Evolutionary conservation across 2,888 invertebrate species (phyloP), one percentile per base, ranked within the genome.

Genomic region (Calameuta filiformis): DNA sequence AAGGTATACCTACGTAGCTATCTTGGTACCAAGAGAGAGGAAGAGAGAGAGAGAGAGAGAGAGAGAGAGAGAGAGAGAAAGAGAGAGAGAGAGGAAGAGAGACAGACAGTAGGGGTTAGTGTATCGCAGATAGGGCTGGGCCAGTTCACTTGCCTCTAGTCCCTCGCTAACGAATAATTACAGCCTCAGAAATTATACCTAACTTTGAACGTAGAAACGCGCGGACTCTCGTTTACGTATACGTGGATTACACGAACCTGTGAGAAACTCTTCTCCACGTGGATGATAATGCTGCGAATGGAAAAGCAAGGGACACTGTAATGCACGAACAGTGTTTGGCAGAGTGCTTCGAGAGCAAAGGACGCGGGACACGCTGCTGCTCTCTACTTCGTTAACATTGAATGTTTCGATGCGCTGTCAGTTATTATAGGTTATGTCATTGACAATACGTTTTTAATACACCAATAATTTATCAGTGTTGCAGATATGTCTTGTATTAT

Each of bases 141-240:
- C 34, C 75, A 71, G 73, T 75, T 33, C 71, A 76, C 35, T 33
- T n/a, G 77, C 80, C 80, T 76, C 82, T 79, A 80, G 77, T 77
- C 81, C 75, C 80, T 76, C 76, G 76, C 85, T 86, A 87, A 86
- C 87, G 81, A 89, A 86, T 88, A 87, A 89, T 89, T 87, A 88
- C 84, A 82, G 79, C 80, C 80, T 82, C 79, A 79, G 84, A 83
- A 84, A 86, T 79, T 81, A 77, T 80, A 77, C 75, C 69, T 82
- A 83, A 82, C 77, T 81, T 82, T 76, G 73, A 73, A 74, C 35
- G 35, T 69, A 69, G 34, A 68, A 56, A 56, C 56, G 73, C 30
- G 77, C 68, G 79, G 75, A 73, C 75, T 56, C 40, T 56, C 68
- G 68, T 30, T 33, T 35, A 37, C 35, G n/a, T 75, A 15, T 68